Evolutionary conservation across 2,888 invertebrate genomes (phyloP).

Genomic region (Chelonus formosanus): DNA sequence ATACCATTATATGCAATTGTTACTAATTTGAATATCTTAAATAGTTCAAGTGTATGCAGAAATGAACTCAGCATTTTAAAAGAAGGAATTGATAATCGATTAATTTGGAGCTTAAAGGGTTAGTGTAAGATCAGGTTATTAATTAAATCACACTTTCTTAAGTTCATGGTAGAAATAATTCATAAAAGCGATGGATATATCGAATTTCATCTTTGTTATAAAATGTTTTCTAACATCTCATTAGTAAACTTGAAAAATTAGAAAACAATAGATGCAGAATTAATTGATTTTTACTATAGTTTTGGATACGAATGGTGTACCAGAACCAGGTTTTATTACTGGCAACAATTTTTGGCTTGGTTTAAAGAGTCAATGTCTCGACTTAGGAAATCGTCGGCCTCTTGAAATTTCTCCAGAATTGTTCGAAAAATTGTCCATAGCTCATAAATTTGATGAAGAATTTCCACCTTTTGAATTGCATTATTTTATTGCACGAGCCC

Average conservation of each 20-base stretch:
- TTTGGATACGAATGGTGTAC: conserved; percentile 70
- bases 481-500: conserved; percentile 61
- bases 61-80: conserved; percentile 63
- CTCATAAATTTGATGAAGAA: conserved; percentile 54
- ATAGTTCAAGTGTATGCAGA: conserved; percentile 55
- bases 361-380: conserved; percentile 66
- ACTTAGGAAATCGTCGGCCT: conserved; percentile 54
- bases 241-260: too few species aligned
- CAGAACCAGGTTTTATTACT: conserved; percentile 68
- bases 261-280: neutral
- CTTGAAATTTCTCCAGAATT: conserved; percentile 49
- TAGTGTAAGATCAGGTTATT: conserved; percentile 45
- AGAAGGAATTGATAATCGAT: conserved; percentile 62
- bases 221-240: too few species aligned
- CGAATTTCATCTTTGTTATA: too few species aligned
- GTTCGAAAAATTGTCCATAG: conserved; percentile 51
- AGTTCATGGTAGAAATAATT: neutral
- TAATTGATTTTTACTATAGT: conserved; percentile 53
- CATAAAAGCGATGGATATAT: neutral
- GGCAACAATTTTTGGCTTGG: conserved; percentile 73
- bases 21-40: conserved; percentile 30
- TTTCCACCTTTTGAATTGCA: conserved; percentile 63
- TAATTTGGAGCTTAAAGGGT: conserved; percentile 69
- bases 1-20: conserved; percentile 56
- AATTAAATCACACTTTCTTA: neutral